Conservation (phyloP, 2,888 invertebrate species). For the Aplocera efformata region DNA sequence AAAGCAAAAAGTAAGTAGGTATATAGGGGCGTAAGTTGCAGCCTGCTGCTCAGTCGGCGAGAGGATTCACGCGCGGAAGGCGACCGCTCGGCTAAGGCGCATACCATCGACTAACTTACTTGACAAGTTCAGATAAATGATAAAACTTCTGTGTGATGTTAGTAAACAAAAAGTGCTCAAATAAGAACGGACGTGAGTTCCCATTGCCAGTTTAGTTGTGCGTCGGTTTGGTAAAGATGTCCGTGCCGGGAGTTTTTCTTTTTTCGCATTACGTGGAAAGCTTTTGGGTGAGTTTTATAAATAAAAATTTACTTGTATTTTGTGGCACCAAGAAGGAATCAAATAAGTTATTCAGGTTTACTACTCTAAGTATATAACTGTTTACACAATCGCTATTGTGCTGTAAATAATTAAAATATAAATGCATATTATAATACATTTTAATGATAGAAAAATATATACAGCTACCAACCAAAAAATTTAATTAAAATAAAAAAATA, state of each 20-base stretch:
- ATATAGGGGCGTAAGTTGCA: constrained; percentile 67
- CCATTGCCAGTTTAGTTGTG: constrained; percentile 58
- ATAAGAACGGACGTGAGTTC: constrained; percentile 60
- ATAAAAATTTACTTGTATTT: constrained; percentile 8
- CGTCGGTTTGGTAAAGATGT: constrained; percentile 59
- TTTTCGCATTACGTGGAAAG: constrained; percentile 71
- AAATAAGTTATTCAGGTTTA: no score
- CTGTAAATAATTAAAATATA: no score
- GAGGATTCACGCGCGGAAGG: constrained; percentile 43
- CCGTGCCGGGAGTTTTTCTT: constrained; percentile 68
- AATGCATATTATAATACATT: no score
- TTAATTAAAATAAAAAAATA: no score
- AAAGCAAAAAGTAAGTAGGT: constrained; percentile 65
- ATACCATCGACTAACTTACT: constrained; percentile 14
- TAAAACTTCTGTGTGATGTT: constrained; percentile 67
- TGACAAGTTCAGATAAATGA: constrained; percentile 31
- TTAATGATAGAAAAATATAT: no score
- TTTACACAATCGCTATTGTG: no score
- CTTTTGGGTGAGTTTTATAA: constrained; percentile 67
- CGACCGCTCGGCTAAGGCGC: constrained; percentile 22
- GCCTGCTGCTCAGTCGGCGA: constrained; percentile 54
- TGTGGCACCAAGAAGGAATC: no score
- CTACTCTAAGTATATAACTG: no score
- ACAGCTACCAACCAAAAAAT: no score
- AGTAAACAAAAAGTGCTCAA: constrained; percentile 74